Percentiles rank a stretch among this genome's conserved stretches.
These are phyloP conservation scores for Drosophila parvula DNA, from an alignment of 1,140 invertebrate species.

Conservation along the genomic window DNA sequence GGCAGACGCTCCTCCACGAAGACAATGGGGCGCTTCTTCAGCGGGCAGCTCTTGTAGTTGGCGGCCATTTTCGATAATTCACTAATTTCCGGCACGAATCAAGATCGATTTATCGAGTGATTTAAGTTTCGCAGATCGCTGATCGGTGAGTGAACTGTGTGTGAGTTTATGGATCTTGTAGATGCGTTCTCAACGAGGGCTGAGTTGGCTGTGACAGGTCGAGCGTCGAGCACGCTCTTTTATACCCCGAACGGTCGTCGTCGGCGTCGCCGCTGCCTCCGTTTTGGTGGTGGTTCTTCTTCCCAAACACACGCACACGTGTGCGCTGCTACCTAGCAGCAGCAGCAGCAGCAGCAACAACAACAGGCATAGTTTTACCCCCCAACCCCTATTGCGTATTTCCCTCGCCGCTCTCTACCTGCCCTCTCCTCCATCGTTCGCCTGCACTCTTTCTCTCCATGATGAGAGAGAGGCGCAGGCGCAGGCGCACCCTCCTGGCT, in stretches of 20 bases:
- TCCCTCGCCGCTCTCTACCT: conserved; percentile 54
- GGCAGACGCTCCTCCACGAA: conserved; percentile 84
- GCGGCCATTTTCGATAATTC: conserved; percentile 56
- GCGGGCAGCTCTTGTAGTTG: conserved; percentile 94
- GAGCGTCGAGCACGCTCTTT: conserved; percentile 68
- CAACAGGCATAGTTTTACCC: conserved; percentile 52
- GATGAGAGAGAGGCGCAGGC: conserved; percentile 25
- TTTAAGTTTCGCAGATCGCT: conserved; percentile 10
- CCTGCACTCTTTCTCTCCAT: conserved; percentile 8
- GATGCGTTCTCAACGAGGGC: conserved; percentile 78
- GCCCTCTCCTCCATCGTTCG: conserved; percentile 28
- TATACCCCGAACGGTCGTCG: conserved; percentile 64
- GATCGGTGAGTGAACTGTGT: conserved; percentile 7
- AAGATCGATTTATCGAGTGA: conserved; percentile 18
- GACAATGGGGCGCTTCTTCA: conserved; percentile 93
- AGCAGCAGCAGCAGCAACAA: conserved; percentile 8
- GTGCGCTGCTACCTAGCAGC: conserved; percentile 61
- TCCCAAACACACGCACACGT: conserved; percentile 49
- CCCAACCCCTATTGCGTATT: conserved; percentile 80
- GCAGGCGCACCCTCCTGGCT: conserved; percentile 62
- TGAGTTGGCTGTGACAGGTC: conserved; percentile 83
- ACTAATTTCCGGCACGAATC: conserved; percentile 14
- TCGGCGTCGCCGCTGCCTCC: conserved; percentile 27
- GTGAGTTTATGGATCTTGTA: conserved; percentile 14
- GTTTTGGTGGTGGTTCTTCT: conserved; percentile 79